phyloP scores from a whole-genome alignment of 2,888 invertebrate genomes.

The Tribolium freemani region DNA sequence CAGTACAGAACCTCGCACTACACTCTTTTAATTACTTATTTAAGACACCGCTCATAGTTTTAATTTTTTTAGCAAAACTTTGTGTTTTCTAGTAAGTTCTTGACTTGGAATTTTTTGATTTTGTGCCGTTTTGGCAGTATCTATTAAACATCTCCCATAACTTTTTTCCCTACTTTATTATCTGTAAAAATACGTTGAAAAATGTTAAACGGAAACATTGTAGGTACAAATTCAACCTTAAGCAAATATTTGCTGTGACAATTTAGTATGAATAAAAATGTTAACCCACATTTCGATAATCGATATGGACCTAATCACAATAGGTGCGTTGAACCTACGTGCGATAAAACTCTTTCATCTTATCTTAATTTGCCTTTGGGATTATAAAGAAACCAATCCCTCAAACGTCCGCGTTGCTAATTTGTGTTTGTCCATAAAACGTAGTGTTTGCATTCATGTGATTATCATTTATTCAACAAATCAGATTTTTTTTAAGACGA shows the following conservation, averaged over 20 bases:
- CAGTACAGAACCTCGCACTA: no score
- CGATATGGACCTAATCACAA: slow-evolving; percentile 28
- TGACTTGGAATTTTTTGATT: not conserved
- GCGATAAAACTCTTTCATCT: slow-evolving; percentile 16
- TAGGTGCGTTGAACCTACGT: slow-evolving; percentile 30
- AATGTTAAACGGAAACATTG: slow-evolving; percentile 12
- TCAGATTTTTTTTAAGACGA: not conserved
- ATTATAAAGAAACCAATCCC: slow-evolving; percentile 25
- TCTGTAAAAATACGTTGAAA: not conserved
- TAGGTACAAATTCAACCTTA: not conserved
- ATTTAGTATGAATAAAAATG: slow-evolving; percentile 10
- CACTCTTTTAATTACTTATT: no score
- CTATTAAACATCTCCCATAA: not conserved
- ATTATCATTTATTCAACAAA: not conserved
- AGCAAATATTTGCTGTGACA: slow-evolving; percentile 26
- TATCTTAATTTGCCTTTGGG: slow-evolving; percentile 29
- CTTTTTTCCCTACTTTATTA: slow-evolving; percentile 9
- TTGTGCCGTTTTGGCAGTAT: no score
- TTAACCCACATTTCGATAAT: slow-evolving; percentile 35
- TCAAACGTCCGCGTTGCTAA: not conserved
- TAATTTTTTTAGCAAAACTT: no score
- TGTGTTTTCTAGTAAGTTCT: no score
- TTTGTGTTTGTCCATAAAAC: slow-evolving; percentile 10
- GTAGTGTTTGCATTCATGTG: not conserved
- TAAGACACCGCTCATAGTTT: no score